Conservation (phyloP, 2,888 invertebrate genomes). For the Nipponacmea schrenckii region DNA sequence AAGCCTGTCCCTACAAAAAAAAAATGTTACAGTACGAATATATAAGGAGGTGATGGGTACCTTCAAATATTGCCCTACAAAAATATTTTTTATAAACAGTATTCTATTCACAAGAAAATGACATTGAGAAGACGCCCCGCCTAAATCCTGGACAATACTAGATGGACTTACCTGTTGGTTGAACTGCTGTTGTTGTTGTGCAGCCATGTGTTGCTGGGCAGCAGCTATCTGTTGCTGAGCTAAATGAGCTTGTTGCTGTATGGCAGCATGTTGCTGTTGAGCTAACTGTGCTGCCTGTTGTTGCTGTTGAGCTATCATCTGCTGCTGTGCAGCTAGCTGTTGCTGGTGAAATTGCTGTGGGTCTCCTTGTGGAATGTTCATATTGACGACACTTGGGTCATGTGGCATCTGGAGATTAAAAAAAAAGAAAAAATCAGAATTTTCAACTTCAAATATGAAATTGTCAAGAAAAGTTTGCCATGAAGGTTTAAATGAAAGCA, state of each 20-base stretch:
- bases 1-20: background rate
- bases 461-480: too few relatives aligned
- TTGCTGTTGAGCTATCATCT: background rate
- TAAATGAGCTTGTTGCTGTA: background rate
- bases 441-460: too few relatives aligned
- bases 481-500: background rate
- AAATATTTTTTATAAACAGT: background rate
- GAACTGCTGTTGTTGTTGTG: background rate
- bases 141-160: background rate
- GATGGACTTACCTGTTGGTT: background rate
- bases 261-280: background rate
- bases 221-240: background rate
- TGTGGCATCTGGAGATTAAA: background rate
- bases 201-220: background rate
- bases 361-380: conserved; percentile 3
- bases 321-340: background rate
- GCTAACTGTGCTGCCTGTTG: background rate
- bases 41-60: background rate
- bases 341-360: background rate
- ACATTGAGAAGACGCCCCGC: background rate
- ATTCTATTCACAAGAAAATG: background rate
- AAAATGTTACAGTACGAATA: background rate
- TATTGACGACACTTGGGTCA: conserved; percentile 16
- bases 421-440: background rate
- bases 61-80: background rate